phyloP scores from a whole-genome alignment of 2,113 vertebrate species.

The Marmota monax region DNA sequence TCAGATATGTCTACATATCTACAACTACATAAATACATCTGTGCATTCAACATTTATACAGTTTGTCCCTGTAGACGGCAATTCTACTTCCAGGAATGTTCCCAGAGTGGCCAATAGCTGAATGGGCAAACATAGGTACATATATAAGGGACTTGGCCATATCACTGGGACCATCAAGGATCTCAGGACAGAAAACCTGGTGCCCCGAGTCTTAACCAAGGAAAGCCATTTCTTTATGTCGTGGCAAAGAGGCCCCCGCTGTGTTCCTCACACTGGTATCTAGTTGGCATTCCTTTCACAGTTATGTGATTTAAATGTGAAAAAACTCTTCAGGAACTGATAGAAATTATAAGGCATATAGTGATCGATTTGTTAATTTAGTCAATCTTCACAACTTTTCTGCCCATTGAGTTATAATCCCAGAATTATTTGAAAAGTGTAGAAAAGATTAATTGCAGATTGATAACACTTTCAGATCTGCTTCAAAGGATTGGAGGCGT shows the following conservation, averaged over 20 bases:
- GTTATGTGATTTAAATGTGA: background rate
- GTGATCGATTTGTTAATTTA: background rate
- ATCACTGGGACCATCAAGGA: accelerated
- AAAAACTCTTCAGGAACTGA: too few species aligned
- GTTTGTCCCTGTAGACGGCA: background rate
- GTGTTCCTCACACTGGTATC: background rate
- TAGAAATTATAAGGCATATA: background rate
- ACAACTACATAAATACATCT: too few species aligned
- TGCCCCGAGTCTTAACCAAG: background rate
- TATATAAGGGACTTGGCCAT: background rate
- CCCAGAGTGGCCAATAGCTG: background rate
- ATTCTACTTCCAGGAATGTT: background rate
- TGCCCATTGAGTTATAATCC: background rate
- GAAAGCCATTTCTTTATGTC: accelerated
- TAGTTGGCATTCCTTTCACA: background rate
- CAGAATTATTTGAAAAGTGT: background rate
- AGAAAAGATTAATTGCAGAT: background rate
- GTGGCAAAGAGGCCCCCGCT: background rate
- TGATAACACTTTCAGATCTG: background rate
- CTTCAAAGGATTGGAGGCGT: background rate
- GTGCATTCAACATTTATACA: background rate
- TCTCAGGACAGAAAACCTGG: background rate
- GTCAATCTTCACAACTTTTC: background rate
- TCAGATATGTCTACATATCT: background rate
- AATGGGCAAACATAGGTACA: too few species aligned